Evolutionary conservation across 2,113 vertebrate species (phyloP), one percentile per base, ranked within the genome.

Genomic region (Noctilio leporinus): DNA sequence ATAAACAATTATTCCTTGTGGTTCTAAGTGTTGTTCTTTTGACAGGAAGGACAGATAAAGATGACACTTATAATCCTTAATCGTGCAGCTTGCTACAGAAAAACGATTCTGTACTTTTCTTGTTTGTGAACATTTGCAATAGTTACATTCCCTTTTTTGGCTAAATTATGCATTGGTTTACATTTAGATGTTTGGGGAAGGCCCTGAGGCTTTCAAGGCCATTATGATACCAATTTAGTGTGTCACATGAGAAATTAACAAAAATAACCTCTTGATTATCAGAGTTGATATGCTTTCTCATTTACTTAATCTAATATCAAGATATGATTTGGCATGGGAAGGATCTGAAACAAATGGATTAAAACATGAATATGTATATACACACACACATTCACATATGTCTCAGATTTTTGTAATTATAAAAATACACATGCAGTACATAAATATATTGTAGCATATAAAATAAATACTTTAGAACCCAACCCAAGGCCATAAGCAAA

Each of bases 11-110:
- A 91, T 28, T 69, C 76, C 26, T 17, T 64, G 45, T 72, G 47
- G 24, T 67, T 92, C 55, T 94, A 94, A 96, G 75, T 53, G 65
- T 57, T 73, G 33, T 84, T 89, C 75, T 90, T 73, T 82, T 85
- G 87, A 96, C 4, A 93, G 67, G 84, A 24, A 45, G n/a, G 9
- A 85, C 10, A 83, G 69, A 75, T 45, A 82, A 84, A 93, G 86
- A 47, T 57, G 76, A 75, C 51, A 96, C 24, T 97, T 28, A 38
- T 80, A 30, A 62, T 87, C 17, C 91, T n/a, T 69, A 65, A 75
- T 64, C 16, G 6, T 96, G 51, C 20, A 19, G 90, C 70, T 95
- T 83, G 83, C 40, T 87, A 35, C 10, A 80, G 62, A 82, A 95
- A 91, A 86, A 40, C 57, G 40, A 49, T 47, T 95, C 64, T 93